A percentile compares a stretch with the other conserved stretches of the same genome.
These are phyloP conservation scores for Caenorhabditis zanzibari DNA, from an alignment of 2,888 invertebrate genomes.

Conservation along the genomic window DNA sequence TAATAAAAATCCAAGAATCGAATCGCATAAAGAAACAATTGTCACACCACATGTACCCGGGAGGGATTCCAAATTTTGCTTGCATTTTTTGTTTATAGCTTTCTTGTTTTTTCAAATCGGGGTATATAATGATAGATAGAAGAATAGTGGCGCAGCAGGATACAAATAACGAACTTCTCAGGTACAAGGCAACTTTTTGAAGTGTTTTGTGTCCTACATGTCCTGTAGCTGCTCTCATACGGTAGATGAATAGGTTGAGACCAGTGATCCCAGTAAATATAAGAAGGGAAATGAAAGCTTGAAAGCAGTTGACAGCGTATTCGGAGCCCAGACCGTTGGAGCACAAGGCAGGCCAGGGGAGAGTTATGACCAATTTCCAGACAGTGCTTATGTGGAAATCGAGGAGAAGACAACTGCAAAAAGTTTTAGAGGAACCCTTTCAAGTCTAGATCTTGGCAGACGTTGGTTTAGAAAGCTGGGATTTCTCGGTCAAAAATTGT, in stretches of 20 bases:
- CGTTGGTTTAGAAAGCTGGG: too few species aligned
- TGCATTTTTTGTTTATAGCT: not conserved
- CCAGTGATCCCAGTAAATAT: not conserved
- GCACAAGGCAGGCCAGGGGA: not conserved
- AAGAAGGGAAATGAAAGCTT: not conserved
- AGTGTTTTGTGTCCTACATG: not conserved
- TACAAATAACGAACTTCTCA: not conserved
- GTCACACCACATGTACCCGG: constrained; percentile 8
- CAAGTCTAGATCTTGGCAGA: not conserved
- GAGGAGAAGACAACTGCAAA: constrained; percentile 7
- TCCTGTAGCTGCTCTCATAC: not conserved
- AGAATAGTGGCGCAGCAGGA: not conserved
- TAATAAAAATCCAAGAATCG: not conserved
- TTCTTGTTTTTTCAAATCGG: not conserved
- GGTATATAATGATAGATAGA: not conserved
- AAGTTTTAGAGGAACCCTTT: not conserved
- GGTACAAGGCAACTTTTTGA: not conserved
- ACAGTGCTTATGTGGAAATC: constrained; percentile 2
- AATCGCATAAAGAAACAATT: constrained; percentile 14
- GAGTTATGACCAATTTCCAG: not conserved
- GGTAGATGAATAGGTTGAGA: not conserved
- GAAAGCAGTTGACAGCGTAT: not conserved
- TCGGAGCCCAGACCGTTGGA: not conserved
- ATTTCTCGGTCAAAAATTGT: not conserved
- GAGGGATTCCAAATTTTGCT: not conserved